A percentile compares a stretch with the other conserved stretches of the same genome.
These are phyloP conservation scores for Tryphoninae sp. DNA, from an alignment of 2,888 invertebrate species.

Conservation along the genomic window DNA sequence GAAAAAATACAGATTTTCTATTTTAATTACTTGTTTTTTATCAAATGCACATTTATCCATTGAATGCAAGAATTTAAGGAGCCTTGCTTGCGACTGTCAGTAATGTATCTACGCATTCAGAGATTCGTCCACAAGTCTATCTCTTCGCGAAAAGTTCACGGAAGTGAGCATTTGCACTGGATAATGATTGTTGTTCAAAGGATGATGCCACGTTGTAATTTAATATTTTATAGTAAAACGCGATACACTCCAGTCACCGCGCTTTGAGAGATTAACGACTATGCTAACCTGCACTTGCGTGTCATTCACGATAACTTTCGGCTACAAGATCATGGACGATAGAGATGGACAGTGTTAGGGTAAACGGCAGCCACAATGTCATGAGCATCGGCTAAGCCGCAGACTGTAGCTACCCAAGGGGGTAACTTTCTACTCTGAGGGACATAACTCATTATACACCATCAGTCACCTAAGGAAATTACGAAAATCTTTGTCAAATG, in stretches of 20 bases:
- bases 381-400: slow-evolving; percentile 45
- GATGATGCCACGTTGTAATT: slow-evolving; percentile 67
- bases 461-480: slow-evolving; percentile 58
- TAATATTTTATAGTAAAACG: slow-evolving; percentile 67
- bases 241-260: slow-evolving; percentile 38
- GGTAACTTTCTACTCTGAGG: slow-evolving; percentile 34
- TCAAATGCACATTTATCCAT: not conserved
- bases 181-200: slow-evolving; percentile 62
- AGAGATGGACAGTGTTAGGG: slow-evolving; percentile 10
- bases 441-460: slow-evolving; percentile 58
- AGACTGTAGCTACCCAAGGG: slow-evolving; percentile 30
- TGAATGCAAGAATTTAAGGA: not conserved
- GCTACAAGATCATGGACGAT: slow-evolving; percentile 55
- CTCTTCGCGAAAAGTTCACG: slow-evolving; percentile 24
- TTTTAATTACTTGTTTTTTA: too few species aligned
- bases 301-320: slow-evolving; percentile 56
- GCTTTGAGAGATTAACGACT: slow-evolving; percentile 62
- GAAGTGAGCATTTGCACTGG: slow-evolving; percentile 54
- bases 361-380: slow-evolving; percentile 10
- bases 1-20: too few species aligned
- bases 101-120: slow-evolving; percentile 7
- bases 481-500: slow-evolving; percentile 49
- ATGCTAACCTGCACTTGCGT: slow-evolving; percentile 55
- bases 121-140: slow-evolving; percentile 42
- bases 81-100: not conserved